Evolutionary conservation across 2,888 invertebrate genomes (phyloP), one percentile per base, ranked within the genome.

Genomic region (Drosophila multiciliata): DNA sequence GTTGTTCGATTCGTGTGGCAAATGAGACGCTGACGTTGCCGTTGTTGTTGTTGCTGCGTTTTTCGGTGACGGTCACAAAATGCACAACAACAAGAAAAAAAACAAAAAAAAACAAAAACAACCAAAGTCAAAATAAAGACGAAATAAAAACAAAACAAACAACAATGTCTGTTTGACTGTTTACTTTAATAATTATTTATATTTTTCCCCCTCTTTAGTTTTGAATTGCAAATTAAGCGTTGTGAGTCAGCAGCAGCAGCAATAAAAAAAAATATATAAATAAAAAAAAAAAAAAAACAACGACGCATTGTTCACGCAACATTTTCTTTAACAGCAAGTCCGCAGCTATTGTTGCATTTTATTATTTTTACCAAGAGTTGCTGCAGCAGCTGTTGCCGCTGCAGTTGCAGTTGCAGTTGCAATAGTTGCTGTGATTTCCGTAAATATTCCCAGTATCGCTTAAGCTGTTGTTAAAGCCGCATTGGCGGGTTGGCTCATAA

Each of bases 101-200:
- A 1, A 2, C 1, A 38, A 20, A 26, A 26, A 26, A 26, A 26
- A 52, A 36, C 33, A 62, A 58, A 35, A 54, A n/a, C 1, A 35
- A 15, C 20, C 45, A 15, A 23, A 45, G 45, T 23, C 40, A 63
- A 59, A 40, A 54, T n/a, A 40, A 38, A 23, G 38, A 63, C 3
- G 20, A 53, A 35, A 6, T 40, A 45, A 20, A 33, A 33, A 17
- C 35, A 40, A 38, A 12, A 15, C 29, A 55, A 53, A 26, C 33
- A 36, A 52, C 49, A 67, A 66, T 58, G 26, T 53, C 66, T 64
- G 79, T 66, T 66, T 53, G 29, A 69, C 63, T 82, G 74, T 83
- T 87, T 87, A 87, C 79, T 75, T 72, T 70, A 65, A 77, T 71
- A 72, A 82, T 69, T 69, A 61, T 73, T 62, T 23, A 54, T 29